A percentile compares a stretch with the other conserved stretches of the same genome.
These are phyloP conservation scores for Pterois miles DNA, from an alignment of 2,797 vertebrate genomes.

Conservation along the genomic window DNA sequence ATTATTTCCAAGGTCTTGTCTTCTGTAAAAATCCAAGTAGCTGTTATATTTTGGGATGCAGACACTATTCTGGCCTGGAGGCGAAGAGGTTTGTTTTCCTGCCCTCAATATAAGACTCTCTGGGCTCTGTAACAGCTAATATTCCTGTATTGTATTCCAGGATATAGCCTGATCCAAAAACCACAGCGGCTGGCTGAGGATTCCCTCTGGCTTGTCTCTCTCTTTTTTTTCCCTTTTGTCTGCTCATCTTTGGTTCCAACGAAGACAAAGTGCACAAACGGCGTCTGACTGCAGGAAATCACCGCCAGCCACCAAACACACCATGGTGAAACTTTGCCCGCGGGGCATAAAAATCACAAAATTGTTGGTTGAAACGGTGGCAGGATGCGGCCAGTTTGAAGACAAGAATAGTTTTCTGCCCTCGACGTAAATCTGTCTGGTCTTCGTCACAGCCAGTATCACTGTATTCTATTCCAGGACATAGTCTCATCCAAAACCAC, in stretches of 20 bases:
- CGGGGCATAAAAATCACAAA: constrained; percentile 20
- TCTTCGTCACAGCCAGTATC: constrained; percentile 45
- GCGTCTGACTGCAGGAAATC: constrained; percentile 42
- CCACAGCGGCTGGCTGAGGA: constrained; percentile 47
- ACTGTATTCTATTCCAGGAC: constrained; percentile 53
- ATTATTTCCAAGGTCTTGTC: constrained; percentile 19
- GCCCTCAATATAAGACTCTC: constrained; percentile 26
- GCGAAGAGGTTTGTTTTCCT: constrained; percentile 38
- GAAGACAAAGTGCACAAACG: constrained; percentile 48
- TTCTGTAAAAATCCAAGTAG: constrained; percentile 5
- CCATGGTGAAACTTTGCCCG: constrained; percentile 24
- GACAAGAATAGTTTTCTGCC: constrained; percentile 57
- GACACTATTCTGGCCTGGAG: background rate
- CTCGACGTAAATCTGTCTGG: constrained; percentile 56
- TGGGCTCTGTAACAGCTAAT: constrained; percentile 42
- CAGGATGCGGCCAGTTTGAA: constrained; percentile 27
- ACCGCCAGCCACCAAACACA: constrained; percentile 36
- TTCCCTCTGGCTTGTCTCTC: constrained; percentile 36
- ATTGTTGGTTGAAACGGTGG: constrained; percentile 33
- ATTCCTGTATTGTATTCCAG: constrained; percentile 56
- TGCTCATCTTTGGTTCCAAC: constrained; percentile 34
- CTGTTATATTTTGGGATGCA: constrained; percentile 3
- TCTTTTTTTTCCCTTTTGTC: background rate
- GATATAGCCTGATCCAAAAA: constrained; percentile 61
- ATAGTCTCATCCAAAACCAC: constrained; percentile 66